Evolutionary conservation across 2,113 vertebrate species (phyloP).

Genomic region (Xiphorhynchus elegans): DNA sequence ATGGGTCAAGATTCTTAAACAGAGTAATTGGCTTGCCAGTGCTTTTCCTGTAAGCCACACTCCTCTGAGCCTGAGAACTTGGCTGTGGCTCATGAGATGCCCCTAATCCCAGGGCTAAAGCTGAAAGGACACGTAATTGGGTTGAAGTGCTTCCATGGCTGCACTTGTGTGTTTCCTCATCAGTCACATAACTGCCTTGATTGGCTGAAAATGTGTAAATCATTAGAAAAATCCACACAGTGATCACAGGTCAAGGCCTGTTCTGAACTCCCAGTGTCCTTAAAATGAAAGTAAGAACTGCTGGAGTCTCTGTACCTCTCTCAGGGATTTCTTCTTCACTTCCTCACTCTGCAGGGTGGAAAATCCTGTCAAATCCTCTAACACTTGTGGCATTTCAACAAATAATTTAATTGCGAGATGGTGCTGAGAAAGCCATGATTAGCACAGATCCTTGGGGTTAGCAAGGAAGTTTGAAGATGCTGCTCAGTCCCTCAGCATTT

Average conservation of each 20-base stretch:
- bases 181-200: background rate
- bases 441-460: background rate
- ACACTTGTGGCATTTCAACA: background rate
- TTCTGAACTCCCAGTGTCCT: rapidly evolving
- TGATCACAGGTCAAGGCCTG: background rate
- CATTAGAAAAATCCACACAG: background rate
- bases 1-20: slow-evolving; percentile 12
- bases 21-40: background rate
- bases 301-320: background rate
- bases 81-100: slow-evolving; percentile 5
- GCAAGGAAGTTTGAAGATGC: background rate
- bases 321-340: background rate
- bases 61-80: slow-evolving; percentile 15
- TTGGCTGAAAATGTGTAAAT: slow-evolving; percentile 7
- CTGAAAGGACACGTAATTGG: slow-evolving; percentile 16
- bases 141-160: background rate
- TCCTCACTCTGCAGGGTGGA: background rate
- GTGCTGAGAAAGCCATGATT: background rate
- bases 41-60: background rate
- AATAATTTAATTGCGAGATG: background rate
- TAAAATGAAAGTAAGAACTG: background rate
- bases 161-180: background rate
- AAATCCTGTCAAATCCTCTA: background rate
- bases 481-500: background rate
- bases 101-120: slow-evolving; percentile 27